These are phyloP conservation scores for Porphyrio hochstetteri DNA, from an alignment of 2,113 vertebrate species.

Conservation along the genomic window DNA sequence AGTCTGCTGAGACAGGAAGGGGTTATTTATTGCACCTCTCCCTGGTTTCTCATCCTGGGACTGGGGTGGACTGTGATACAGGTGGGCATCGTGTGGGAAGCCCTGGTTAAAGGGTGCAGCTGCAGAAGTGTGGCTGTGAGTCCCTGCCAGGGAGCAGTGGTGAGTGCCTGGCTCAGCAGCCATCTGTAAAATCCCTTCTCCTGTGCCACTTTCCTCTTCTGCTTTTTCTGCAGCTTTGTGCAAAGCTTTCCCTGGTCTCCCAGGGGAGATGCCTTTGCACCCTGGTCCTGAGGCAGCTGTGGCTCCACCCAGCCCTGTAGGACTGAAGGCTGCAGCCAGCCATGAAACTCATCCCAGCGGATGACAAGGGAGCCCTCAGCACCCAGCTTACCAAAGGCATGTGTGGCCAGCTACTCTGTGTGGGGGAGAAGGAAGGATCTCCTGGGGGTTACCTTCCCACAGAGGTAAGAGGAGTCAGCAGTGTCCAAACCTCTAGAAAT, in stretches of 20 bases:
- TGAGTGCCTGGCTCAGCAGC: not conserved
- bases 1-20: not conserved
- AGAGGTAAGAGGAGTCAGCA: not conserved
- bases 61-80: not conserved
- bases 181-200: not conserved
- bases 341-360: not conserved
- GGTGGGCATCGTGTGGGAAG: not conserved
- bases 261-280: not conserved
- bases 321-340: not conserved
- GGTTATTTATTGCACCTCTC: not conserved
- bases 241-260: not conserved
- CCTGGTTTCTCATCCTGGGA: not conserved
- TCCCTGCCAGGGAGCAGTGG: not conserved
- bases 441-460: not conserved
- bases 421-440: not conserved
- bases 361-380: not conserved
- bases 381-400: fast-evolving
- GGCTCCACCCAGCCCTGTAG: not conserved
- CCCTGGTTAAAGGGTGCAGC: not conserved
- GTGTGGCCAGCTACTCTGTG: not conserved
- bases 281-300: not conserved
- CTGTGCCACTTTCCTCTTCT: not conserved
- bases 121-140: not conserved
- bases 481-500: not conserved
- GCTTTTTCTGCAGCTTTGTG: not conserved